Conservation (phyloP, 2,888 invertebrate species). For the Laspeyria flexula region DNA sequence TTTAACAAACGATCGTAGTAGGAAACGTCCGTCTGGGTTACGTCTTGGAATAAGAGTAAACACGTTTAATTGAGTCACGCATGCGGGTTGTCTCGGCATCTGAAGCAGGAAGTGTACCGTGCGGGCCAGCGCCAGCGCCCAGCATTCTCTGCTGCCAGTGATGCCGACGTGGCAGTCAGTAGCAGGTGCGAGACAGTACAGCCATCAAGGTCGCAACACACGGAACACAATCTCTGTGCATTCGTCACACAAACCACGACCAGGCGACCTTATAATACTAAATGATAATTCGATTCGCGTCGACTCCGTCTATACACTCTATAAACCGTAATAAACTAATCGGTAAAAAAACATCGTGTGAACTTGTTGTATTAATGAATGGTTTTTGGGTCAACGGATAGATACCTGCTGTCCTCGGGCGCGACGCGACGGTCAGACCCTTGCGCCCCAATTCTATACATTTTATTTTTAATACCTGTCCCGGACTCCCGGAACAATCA, state of each 20-base stretch:
- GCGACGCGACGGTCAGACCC: slow-evolving; percentile 57
- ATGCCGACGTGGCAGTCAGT: slow-evolving; percentile 41
- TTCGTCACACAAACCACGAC: slow-evolving; percentile 63
- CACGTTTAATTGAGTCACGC: slow-evolving; percentile 44
- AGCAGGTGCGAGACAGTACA: slow-evolving; percentile 40
- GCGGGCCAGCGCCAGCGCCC: slow-evolving; percentile 44
- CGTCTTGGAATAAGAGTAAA: slow-evolving; percentile 21
- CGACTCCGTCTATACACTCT: slow-evolving; percentile 28
- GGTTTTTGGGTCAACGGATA: slow-evolving; percentile 65
- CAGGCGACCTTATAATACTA: slow-evolving; percentile 72
- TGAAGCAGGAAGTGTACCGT: slow-evolving; percentile 63
- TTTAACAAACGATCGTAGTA: slow-evolving; percentile 17
- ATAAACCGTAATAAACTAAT: slow-evolving; percentile 31
- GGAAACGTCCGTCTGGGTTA: slow-evolving; percentile 32
- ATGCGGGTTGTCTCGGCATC: slow-evolving; percentile 53
- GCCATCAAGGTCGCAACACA: slow-evolving; percentile 69
- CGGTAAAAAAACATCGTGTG: slow-evolving; percentile 61
- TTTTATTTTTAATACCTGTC: slow-evolving; percentile 71
- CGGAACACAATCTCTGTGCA: slow-evolving; percentile 83
- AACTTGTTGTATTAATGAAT: slow-evolving; percentile 61
- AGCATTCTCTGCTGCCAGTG: neutral
- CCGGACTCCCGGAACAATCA: slow-evolving; percentile 70
- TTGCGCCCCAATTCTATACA: slow-evolving; percentile 61
- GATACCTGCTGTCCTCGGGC: slow-evolving; percentile 71
- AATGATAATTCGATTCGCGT: slow-evolving; percentile 58